A percentile compares a stretch with the other conserved stretches of the same genome.
These are phyloP conservation scores for Irena cyanogastra DNA, from an alignment of 2,113 vertebrate species.

Conservation along the genomic window DNA sequence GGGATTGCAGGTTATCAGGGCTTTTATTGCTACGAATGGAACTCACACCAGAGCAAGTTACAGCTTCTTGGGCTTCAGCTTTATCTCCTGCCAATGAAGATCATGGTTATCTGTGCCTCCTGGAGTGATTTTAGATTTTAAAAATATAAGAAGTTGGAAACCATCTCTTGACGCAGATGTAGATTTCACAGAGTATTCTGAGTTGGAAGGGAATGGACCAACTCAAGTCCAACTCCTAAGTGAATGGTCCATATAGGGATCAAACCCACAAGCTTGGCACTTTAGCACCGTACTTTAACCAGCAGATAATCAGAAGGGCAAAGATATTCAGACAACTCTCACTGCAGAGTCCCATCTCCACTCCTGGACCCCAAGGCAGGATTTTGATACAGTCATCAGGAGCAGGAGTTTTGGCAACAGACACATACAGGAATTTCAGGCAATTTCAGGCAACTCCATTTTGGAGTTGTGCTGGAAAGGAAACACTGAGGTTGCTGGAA, in stretches of 20 bases:
- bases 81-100: background rate
- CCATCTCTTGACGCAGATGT: background rate
- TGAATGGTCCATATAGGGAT: background rate
- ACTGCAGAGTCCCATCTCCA: background rate
- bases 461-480: background rate
- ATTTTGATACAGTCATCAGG: background rate
- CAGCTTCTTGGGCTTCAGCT: background rate
- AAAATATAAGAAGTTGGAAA: background rate
- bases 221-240: background rate
- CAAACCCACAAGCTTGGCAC: background rate
- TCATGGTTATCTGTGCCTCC: background rate
- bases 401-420: background rate
- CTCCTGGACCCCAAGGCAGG: background rate
- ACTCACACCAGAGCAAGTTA: background rate
- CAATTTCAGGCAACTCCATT: background rate
- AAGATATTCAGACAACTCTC: background rate
- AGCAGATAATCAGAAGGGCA: background rate
- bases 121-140: background rate
- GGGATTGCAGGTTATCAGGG: background rate
- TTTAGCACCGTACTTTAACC: background rate
- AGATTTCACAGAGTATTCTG: background rate
- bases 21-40: background rate
- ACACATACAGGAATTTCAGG: background rate
- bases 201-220: background rate
- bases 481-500: background rate